Conservation (phyloP, 2,113 vertebrate genomes). For the Raja brachyura region DNA sequence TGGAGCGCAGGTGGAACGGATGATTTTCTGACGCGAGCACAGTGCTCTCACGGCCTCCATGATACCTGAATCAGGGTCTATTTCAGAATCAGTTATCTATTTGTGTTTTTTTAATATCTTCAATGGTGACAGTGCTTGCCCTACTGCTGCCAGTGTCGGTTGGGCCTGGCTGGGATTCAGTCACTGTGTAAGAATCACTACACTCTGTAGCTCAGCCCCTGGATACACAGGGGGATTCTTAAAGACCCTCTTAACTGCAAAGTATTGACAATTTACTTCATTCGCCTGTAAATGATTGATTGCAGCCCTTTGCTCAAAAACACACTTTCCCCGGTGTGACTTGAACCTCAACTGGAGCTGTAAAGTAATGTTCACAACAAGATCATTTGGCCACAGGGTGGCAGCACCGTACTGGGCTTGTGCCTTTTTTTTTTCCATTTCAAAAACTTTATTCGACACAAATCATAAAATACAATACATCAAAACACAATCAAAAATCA, state of each 20-base stretch:
- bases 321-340: not conserved
- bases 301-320: not conserved
- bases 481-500: no score
- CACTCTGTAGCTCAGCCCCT: not conserved
- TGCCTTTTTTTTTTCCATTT: no score
- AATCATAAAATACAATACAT: no score
- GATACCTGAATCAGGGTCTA: not conserved
- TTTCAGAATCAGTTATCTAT: not conserved
- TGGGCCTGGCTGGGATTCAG: not conserved
- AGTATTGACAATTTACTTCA: not conserved
- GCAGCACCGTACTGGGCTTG: not conserved
- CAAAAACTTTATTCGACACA: no score
- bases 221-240: not conserved
- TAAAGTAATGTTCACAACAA: not conserved
- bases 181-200: not conserved
- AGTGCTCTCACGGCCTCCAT: no score
- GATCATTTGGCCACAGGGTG: not conserved
- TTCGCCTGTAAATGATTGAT: conserved; percentile 19
- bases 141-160: not conserved
- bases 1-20: no score
- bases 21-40: no score
- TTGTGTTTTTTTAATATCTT: not conserved
- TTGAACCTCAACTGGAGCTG: not conserved
- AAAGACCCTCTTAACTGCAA: not conserved
- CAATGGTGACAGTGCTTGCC: not conserved